phyloP scores from a whole-genome alignment of 1,140 invertebrate species.

The Cotesia vestalis region DNA sequence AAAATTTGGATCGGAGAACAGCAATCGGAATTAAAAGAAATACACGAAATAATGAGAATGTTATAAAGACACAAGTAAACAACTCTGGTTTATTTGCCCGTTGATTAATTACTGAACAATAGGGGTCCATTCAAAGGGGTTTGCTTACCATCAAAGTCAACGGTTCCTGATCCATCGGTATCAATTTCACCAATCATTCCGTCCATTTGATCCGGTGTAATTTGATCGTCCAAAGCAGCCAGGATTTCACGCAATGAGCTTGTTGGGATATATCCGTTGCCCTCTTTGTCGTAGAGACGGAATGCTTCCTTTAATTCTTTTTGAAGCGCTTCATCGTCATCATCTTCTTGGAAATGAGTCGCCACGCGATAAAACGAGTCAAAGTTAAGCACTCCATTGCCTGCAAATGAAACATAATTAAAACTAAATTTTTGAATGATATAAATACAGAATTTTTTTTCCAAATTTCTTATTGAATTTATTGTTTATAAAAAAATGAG shows the following conservation, averaged over 20 bases:
- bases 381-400: conserved; percentile 72
- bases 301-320: conserved; percentile 81
- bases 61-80: too few relatives aligned
- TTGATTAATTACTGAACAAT: neutral
- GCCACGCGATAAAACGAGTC: conserved; percentile 77
- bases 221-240: conserved; percentile 80
- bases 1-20: too few relatives aligned
- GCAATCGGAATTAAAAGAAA: too few relatives aligned
- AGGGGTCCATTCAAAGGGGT: neutral
- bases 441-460: too few relatives aligned
- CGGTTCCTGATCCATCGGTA: conserved; percentile 82
- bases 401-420: conserved; percentile 53
- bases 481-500: too few relatives aligned
- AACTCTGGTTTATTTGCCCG: too few relatives aligned
- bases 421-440: neutral
- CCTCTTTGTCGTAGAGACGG: conserved; percentile 78
- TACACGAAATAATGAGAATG: too few relatives aligned
- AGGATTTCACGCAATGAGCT: conserved; percentile 81
- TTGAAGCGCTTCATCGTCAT: conserved; percentile 79
- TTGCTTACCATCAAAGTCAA: conserved; percentile 81
- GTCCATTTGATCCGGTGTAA: conserved; percentile 81
- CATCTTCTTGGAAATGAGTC: conserved; percentile 75
- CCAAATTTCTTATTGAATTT: too few relatives aligned
- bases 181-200: conserved; percentile 88
- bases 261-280: conserved; percentile 85